Evolutionary conservation across 2,797 vertebrate genomes (phyloP).

Genomic region (Dermochelys coriacea): DNA sequence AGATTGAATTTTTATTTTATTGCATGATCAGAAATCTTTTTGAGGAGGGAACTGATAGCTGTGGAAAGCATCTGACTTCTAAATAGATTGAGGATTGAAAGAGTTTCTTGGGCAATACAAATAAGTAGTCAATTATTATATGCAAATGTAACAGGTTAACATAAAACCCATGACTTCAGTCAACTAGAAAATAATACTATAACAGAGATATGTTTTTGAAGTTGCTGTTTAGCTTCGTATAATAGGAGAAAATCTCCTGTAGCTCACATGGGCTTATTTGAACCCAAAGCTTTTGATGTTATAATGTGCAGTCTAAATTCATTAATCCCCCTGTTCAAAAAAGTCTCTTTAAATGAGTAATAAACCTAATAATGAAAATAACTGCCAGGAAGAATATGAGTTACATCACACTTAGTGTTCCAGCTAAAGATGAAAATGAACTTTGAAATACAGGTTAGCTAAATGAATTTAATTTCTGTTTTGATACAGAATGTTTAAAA

Average conservation of each 20-base stretch:
- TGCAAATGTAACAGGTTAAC: conserved; percentile 66
- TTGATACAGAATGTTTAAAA: conserved; percentile 81
- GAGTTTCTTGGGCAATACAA: conserved; percentile 43
- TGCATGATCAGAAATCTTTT: conserved; percentile 39
- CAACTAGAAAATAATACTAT: conserved; percentile 68
- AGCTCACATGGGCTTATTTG: conserved; percentile 74
- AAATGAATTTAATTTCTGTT: conserved; percentile 72
- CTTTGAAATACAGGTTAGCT: conserved; percentile 71
- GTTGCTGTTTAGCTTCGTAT: conserved; percentile 71
- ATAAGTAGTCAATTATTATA: conserved; percentile 70
- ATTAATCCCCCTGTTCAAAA: conserved; percentile 67
- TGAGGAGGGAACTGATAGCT: conserved; percentile 36
- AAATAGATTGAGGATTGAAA: conserved; percentile 49
- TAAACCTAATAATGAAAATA: conserved; percentile 80
- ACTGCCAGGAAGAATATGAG: conserved; percentile 69
- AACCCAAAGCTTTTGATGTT: conserved; percentile 75
- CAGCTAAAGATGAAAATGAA: conserved; percentile 67
- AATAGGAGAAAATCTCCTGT: conserved; percentile 69
- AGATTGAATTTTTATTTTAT: conserved; percentile 17
- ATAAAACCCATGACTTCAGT: conserved; percentile 65
- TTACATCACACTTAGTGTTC: conserved; percentile 70
- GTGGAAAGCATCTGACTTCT: conserved; percentile 58
- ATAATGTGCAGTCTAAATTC: conserved; percentile 77
- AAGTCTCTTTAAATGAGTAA: conserved; percentile 75
- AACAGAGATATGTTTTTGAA: conserved; percentile 69